phyloP scores from a whole-genome alignment of 2,113 vertebrate species.

The Dipodomys stephensi region DNA sequence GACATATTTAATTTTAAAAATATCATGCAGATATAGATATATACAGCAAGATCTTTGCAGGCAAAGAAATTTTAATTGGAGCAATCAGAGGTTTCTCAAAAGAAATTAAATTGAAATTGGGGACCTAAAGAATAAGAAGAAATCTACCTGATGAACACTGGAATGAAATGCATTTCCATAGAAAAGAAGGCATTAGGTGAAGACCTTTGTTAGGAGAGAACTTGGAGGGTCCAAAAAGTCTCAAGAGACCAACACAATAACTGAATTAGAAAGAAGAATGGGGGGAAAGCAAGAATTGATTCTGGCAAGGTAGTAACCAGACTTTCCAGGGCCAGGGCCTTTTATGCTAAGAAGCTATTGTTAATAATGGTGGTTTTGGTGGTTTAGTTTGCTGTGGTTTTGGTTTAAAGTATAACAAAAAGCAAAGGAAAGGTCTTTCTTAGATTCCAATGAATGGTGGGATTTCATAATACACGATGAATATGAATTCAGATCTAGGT shows the following conservation, averaged over 20 bases:
- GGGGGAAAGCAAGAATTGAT: background rate
- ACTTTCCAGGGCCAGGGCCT: background rate
- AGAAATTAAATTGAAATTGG: constrained; percentile 38
- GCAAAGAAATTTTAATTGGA: constrained; percentile 20
- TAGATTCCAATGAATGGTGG: background rate
- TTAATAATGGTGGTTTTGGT: background rate
- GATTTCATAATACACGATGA: constrained; percentile 4
- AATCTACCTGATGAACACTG: background rate
- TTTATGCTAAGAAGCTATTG: background rate
- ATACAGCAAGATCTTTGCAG: background rate
- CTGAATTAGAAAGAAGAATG: background rate
- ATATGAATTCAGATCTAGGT: constrained; percentile 32
- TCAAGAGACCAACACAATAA: background rate
- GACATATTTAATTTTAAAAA: background rate
- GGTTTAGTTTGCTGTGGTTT: background rate
- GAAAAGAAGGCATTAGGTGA: constrained; percentile 18
- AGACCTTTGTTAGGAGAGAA: background rate
- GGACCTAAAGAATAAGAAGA: background rate
- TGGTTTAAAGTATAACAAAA: constrained; percentile 31
- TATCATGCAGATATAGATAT: background rate
- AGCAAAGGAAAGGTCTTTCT: constrained; percentile 48
- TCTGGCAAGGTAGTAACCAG: background rate
- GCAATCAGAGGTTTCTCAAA: background rate
- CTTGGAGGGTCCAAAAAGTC: background rate
- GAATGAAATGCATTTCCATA: background rate